These are phyloP conservation scores for Caenorhabditis sp. DNA, from an alignment of 2,888 invertebrate genomes.

Conservation along the genomic window DNA sequence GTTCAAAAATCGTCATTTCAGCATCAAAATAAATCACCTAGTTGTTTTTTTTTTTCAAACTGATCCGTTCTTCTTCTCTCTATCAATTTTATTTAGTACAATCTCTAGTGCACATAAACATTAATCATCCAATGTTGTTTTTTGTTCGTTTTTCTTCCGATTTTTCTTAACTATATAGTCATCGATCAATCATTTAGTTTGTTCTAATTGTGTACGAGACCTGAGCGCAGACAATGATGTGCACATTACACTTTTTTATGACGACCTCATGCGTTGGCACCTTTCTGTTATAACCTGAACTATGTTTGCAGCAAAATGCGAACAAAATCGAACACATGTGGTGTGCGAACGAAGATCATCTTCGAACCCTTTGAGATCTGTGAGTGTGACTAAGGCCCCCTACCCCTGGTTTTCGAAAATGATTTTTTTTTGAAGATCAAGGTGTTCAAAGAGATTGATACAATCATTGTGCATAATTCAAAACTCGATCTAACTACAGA, in stretches of 20 bases:
- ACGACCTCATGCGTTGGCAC: neutral
- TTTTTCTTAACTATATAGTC: neutral
- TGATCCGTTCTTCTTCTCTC: neutral
- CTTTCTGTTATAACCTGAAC: neutral
- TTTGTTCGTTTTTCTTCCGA: neutral
- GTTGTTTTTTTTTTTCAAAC: no score
- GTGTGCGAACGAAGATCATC: neutral
- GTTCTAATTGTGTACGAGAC: neutral
- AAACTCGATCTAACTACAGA: constrained; percentile 31
- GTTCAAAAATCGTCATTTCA: no score
- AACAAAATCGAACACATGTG: neutral
- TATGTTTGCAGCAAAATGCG: neutral
- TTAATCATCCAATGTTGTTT: constrained; percentile 16
- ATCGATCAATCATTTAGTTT: neutral
- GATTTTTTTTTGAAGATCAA: neutral
- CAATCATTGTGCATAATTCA: constrained; percentile 24
- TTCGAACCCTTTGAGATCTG: neutral
- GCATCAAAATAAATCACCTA: no score
- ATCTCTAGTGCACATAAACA: constrained; percentile 10
- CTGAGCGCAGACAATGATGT: neutral
- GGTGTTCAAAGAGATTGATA: constrained; percentile 16
- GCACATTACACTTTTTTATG: neutral
- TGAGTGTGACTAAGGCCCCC: neutral
- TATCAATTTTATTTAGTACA: neutral
- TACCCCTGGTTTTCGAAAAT: neutral